Base-by-base conservation (phyloP, 1,140 invertebrate species). In the Mycetomoellerius zeteki region DNA sequence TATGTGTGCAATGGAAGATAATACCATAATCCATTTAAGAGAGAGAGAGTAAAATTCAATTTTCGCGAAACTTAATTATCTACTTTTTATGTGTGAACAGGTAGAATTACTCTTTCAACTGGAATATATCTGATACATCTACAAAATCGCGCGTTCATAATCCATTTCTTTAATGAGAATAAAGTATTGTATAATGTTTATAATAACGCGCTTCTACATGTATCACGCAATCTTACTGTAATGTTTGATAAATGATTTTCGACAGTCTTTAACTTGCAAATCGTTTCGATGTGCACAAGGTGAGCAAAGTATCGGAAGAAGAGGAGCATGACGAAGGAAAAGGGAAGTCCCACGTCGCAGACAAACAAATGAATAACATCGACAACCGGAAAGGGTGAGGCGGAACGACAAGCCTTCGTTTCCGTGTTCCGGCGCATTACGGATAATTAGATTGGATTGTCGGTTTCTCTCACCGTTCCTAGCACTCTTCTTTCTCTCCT, bases 391-490 rank as follows among this genome's bases (percentile, higher is more conserved):
- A 89, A 71, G 86, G 91, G 86, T 92, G 89, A 88, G 84, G 84
- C 86, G 75, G 71, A 80, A 62, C 86, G 85, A 90, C 89, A 92
- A 92, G 90, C 86, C 88, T 85, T 90, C 87, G 90, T 92, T 94
- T 94, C 91, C 91, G 89, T 91, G 91, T 93, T 92, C 92, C 90
- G 86, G 89, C 89, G 91, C 91, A 93, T 94, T 94, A 93, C 90
- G 73, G 88, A 91, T 94, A 94, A 94, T 94, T 94, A 93, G 91
- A 93, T 93, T 92, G 91, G 77, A 92, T 91, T 84, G 86, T 93
- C 93, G 90, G 86, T 89, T 78, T 43, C 81, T 64, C 8, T 65
- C 16, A 24, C 27, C 81, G 24, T 43, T 43, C 47, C 24, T 76
- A 73, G 24, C 56, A 14, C 73, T 69, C 60, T 62, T 88, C 58